Evolutionary conservation across 2,888 invertebrate species (phyloP), one percentile per base, ranked within the genome.

Genomic region (Parnassius mnemosyne): DNA sequence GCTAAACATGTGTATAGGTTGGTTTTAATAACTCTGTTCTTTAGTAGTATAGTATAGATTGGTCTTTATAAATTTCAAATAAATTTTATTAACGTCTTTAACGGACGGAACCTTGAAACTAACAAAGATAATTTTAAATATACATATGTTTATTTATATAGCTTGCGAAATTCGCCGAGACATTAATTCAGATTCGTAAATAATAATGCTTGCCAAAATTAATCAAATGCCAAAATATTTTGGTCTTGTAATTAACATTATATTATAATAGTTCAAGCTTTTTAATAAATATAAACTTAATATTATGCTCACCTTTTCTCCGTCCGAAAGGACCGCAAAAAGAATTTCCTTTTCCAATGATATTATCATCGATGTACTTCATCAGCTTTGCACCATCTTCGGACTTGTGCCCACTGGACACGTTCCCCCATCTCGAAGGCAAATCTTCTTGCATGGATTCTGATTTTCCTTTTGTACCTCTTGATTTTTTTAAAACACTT

Each of bases 241-340:
- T 7, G 34, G 25, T 3, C 25, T 7, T 25, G 3, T 25, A 25
- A 25, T 0, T 34, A 34, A 34, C 7, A 5, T 34, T 5, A 34
- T 34, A 34, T 7, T 34, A 34, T 7, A 34, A 34, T 7, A 34
- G 34, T 7, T 34, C 34, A 34, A 34, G 7, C 34, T 34, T 34
- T 5, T 43, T 43, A 43, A 3, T 43, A 11, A 43, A 43, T 1
- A 12, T 52, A 25, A 52, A 12, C 9, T 52, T 11, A 12, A 25
- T 9, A 41, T 9, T 13, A 53, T 41, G 16, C n/a, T 56, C 87
- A 96, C 96, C 95, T 94, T 96, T 95, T 77, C 97, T 90, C 63
- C 95, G 92, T 66, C 97, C 97, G 78, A 94, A 97, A 11, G 97
- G 97, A 59, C 97, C 96, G 72, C 95, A 93, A 83, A 97, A 97